phyloP scores from a whole-genome alignment of 2,888 invertebrate species.

The Tyria jacobaeae region DNA sequence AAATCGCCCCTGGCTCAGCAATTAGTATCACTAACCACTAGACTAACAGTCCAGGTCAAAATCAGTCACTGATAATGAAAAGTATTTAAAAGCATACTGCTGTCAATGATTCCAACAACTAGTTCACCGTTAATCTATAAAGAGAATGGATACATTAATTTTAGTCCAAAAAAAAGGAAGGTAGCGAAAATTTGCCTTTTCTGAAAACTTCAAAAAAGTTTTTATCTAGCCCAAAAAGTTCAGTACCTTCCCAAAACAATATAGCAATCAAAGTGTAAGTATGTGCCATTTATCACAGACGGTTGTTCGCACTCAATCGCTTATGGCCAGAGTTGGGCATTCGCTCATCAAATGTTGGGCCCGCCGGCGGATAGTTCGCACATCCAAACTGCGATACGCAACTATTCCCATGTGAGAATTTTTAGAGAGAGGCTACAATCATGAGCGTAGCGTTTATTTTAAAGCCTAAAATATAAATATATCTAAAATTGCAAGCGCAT shows the following conservation, averaged over 20 bases:
- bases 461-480: not conserved
- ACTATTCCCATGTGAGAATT: slow-evolving; percentile 52
- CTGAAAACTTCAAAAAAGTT: not conserved
- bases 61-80: too few relatives aligned
- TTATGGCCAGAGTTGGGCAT: slow-evolving; percentile 20
- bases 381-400: slow-evolving; percentile 52
- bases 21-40: too few relatives aligned
- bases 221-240: not conserved
- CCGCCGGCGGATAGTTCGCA: slow-evolving; percentile 36
- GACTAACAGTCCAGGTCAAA: too few relatives aligned
- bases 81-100: too few relatives aligned
- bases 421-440: not conserved
- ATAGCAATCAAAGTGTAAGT: slow-evolving; percentile 25
- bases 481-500: not conserved
- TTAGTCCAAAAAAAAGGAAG: not conserved
- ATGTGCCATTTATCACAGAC: slow-evolving; percentile 32
- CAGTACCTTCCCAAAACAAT: not conserved
- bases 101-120: too few relatives aligned
- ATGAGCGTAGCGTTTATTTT: slow-evolving; percentile 20
- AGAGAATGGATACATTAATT: too few relatives aligned
- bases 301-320: slow-evolving; percentile 33
- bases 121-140: too few relatives aligned
- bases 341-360: slow-evolving; percentile 37
- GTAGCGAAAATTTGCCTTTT: too few relatives aligned
- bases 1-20: too few relatives aligned